These are phyloP conservation scores for Pammene aurita DNA, from an alignment of 2,888 invertebrate species.

Conservation along the genomic window DNA sequence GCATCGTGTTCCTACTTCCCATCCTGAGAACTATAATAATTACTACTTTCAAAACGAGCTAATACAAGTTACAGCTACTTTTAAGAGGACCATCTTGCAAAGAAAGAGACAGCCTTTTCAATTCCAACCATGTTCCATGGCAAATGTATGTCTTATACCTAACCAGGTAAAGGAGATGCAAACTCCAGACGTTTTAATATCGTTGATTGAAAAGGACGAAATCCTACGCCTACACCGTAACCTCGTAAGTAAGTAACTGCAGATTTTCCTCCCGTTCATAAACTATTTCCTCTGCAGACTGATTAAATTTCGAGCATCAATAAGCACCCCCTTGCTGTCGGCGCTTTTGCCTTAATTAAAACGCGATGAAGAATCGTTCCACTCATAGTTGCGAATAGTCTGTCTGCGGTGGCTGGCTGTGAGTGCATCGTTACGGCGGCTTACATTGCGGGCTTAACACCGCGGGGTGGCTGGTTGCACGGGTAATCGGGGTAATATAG, in stretches of 20 bases:
- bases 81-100: too few species aligned
- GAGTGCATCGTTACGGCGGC: neutral
- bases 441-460: neutral
- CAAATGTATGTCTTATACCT: too few species aligned
- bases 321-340: conserved; percentile 24
- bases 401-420: neutral
- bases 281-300: conserved; percentile 33
- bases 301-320: conserved; percentile 30
- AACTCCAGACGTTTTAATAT: too few species aligned
- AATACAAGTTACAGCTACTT: too few species aligned
- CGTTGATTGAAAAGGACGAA: neutral
- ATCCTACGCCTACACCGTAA: neutral
- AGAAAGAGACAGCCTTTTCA: too few species aligned
- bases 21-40: too few species aligned
- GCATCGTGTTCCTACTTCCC: too few species aligned
- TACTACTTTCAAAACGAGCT: too few species aligned
- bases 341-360: conserved; percentile 33
- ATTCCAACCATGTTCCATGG: too few species aligned
- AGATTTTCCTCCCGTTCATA: conserved; percentile 21
- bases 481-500: too few species aligned
- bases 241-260: neutral
- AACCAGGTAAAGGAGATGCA: too few species aligned
- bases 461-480: neutral
- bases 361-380: conserved; percentile 31
- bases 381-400: conserved; percentile 32